These are phyloP conservation scores for Chrysolina haemoptera DNA, from an alignment of 2,888 invertebrate species.

Conservation along the genomic window DNA sequence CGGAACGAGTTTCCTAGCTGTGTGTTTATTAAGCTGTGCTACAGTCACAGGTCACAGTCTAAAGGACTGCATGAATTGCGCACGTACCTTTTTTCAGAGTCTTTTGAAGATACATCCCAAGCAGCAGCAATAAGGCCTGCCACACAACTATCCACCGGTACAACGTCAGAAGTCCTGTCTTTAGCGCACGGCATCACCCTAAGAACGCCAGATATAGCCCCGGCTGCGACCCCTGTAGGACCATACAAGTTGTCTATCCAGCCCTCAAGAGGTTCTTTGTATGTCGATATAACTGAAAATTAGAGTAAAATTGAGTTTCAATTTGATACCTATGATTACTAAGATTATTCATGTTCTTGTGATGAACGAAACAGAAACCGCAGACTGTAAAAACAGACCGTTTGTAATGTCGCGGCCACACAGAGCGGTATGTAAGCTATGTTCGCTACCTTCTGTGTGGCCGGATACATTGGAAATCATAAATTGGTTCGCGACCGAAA, in stretches of 20 bases:
- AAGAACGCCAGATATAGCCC: constrained; percentile 84
- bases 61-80: background rate
- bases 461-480: too few relatives aligned
- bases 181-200: constrained; percentile 81
- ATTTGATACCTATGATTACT: too few relatives aligned
- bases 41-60: too few relatives aligned
- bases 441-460: too few relatives aligned
- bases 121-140: constrained; percentile 86
- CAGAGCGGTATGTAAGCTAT: too few relatives aligned
- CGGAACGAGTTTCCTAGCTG: too few relatives aligned
- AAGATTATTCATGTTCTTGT: too few relatives aligned
- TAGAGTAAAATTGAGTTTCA: constrained; percentile 32
- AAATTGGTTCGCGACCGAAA: too few relatives aligned
- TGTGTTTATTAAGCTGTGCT: too few relatives aligned
- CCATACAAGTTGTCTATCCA: constrained; percentile 96
- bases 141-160: constrained; percentile 84
- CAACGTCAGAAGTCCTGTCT: constrained; percentile 81
- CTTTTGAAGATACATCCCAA: constrained; percentile 74
- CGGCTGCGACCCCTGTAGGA: constrained; percentile 83
- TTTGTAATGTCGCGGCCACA: too few relatives aligned
- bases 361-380: too few relatives aligned
- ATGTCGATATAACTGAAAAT: constrained; percentile 76
- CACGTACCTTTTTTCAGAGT: constrained; percentile 16
- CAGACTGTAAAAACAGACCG: too few relatives aligned
- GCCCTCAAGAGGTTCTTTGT: constrained; percentile 82